A percentile compares a stretch with the other conserved stretches of the same genome.
Evolutionary conservation across 2,113 vertebrate genomes (phyloP).

Genomic region (Climacteris rufus): DNA sequence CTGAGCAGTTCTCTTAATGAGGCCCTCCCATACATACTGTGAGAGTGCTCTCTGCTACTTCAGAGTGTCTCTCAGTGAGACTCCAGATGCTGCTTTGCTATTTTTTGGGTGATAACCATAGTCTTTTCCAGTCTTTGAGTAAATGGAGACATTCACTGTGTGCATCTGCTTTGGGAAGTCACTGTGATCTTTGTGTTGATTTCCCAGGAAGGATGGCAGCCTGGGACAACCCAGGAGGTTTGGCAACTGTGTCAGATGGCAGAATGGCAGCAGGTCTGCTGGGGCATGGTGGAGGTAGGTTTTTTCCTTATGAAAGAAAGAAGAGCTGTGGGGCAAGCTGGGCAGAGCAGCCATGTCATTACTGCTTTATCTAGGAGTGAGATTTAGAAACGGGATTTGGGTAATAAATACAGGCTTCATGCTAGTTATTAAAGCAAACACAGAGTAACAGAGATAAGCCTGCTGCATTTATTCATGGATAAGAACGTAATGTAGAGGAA

Average conservation of each 20-base stretch:
- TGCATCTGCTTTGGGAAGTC: neutral
- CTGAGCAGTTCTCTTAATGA: neutral
- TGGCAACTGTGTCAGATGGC: neutral
- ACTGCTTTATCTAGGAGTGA: neutral
- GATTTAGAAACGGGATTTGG: conserved; percentile 31
- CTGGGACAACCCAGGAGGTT: neutral
- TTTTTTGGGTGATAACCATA: neutral
- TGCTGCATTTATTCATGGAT: conserved; percentile 28
- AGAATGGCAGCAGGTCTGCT: neutral
- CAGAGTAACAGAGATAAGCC: conserved; percentile 20
- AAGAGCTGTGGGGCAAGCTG: neutral
- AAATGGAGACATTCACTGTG: neutral
- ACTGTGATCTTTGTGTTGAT: neutral
- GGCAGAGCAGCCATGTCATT: neutral
- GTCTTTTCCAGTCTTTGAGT: neutral
- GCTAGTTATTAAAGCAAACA: conserved; percentile 39
- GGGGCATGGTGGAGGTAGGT: rapidly evolving
- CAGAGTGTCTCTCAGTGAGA: neutral
- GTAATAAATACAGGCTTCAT: conserved; percentile 20
- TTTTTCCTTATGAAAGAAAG: neutral
- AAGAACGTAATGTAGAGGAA: neutral
- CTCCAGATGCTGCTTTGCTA: neutral
- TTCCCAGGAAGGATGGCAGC: neutral
- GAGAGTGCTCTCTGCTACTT: neutral
- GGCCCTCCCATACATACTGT: neutral